Base-by-base conservation (phyloP, 2,888 invertebrate genomes). In the Drosophila neonasuta region DNA sequence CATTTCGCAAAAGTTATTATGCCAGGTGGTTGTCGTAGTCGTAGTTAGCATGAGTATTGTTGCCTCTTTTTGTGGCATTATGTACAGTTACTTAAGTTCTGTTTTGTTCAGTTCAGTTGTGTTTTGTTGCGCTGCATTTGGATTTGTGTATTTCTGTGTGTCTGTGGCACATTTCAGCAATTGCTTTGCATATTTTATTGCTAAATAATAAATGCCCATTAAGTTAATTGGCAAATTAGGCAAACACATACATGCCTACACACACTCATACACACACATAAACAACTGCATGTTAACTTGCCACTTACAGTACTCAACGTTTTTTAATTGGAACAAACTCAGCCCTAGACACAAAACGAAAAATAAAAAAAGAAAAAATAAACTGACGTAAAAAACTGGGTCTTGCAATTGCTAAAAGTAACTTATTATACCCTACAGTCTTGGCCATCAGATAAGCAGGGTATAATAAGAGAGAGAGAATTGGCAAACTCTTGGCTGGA, bases 171-270 rank as follows among this genome's bases (percentile, higher is more conserved):
- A 80, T 82, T 86, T 86, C 79, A 86, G 76, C 83, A 87, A 86
- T 86, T 82, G 83, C 74, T 80, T 80, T 86, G 83, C 83, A 87
- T 88, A 88, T 86, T 86, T 86, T 88, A 86, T 88, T 88, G 80
- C 80, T 87, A 86, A 88, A 86, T 86, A 88, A 88, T 86, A 84
- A 86, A 88, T 83, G 81, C 80, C 88, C 81, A 87, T 87, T 87
- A 87, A 88, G 60, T 84, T 88, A 87, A 87, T 87, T 87, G 87
- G 86, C 86, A 87, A 87, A 87, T 87, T 87, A 85, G 87, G 83
- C 84, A 79, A 76, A 77, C 44, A 60, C 62, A 74, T 62, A 67
- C 62, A 54, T 58, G 57, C 48, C 65, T 50, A 62, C 24, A 63
- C 20, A 52, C 66, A 66, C 68, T 15, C 15, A 15, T 15, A 46